Evolutionary conservation across 2,888 invertebrate species (phyloP).

Genomic region (Blastobasis lacticolella): DNA sequence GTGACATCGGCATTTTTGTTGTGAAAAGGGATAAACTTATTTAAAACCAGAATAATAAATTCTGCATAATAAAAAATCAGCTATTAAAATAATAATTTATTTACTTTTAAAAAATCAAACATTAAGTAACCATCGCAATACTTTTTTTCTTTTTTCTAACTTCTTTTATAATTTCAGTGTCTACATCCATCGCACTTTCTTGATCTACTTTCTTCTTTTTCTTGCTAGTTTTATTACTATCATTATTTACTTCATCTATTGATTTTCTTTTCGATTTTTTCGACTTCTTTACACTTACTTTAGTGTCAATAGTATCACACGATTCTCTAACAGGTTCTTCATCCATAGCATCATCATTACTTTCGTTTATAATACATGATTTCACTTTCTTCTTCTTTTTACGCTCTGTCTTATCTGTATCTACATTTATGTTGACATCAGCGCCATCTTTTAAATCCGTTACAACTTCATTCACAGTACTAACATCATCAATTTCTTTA

Average conservation of each 20-base stretch:
- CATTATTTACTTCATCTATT: neutral
- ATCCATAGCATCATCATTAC: neutral
- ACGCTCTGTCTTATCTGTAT: neutral
- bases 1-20: too few relatives aligned
- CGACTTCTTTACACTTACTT: neutral
- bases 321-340: neutral
- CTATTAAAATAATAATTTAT: too few relatives aligned
- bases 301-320: neutral
- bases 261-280: neutral
- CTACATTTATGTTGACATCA: neutral
- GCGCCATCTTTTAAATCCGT: neutral
- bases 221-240: neutral
- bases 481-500: slow-evolving; percentile 16
- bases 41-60: too few relatives aligned
- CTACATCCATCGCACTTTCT: too few relatives aligned
- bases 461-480: slow-evolving; percentile 4
- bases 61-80: too few relatives aligned
- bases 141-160: too few relatives aligned
- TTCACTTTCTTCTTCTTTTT: neutral
- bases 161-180: too few relatives aligned
- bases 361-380: neutral
- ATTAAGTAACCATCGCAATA: too few relatives aligned
- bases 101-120: too few relatives aligned
- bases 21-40: too few relatives aligned
- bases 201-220: neutral